These are phyloP conservation scores for Holcopasites calliopsidis DNA, from an alignment of 1,140 invertebrate species.

Conservation along the genomic window DNA sequence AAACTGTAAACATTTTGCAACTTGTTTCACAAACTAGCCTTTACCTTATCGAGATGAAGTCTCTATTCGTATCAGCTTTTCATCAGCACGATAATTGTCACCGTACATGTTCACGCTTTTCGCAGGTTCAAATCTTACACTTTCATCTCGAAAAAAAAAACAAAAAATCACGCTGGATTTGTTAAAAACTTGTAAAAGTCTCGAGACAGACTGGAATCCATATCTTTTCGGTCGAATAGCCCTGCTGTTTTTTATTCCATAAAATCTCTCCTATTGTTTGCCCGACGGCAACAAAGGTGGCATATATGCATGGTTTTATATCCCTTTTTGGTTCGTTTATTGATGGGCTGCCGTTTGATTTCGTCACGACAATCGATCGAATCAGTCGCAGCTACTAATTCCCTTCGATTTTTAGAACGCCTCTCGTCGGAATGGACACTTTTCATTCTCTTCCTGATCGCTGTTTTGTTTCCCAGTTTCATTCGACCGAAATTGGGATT, in stretches of 20 bases:
- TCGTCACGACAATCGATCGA: neutral
- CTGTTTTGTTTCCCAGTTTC: neutral
- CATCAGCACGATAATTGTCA: too few species aligned
- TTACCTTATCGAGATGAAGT: too few species aligned
- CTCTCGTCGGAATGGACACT: neutral
- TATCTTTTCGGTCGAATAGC: neutral
- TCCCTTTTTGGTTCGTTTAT: constrained; percentile 18
- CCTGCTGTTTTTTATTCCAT: neutral
- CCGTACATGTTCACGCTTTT: too few species aligned
- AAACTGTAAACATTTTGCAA: too few species aligned
- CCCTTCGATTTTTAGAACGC: neutral
- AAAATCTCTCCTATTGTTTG: constrained; percentile 24
- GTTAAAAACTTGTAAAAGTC: too few species aligned
- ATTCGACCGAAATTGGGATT: neutral
- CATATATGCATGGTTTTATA: neutral
- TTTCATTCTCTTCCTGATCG: neutral
- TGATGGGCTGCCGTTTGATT: neutral
- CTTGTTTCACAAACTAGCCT: too few species aligned
- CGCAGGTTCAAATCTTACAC: too few species aligned
- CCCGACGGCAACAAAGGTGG: neutral
- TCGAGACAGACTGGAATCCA: neutral
- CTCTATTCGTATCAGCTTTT: too few species aligned
- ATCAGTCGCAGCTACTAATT: neutral
- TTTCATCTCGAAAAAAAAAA: too few species aligned
- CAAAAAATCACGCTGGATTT: too few species aligned